Conservation (phyloP, 2,888 invertebrate species). For the Hipparchia semele region DNA sequence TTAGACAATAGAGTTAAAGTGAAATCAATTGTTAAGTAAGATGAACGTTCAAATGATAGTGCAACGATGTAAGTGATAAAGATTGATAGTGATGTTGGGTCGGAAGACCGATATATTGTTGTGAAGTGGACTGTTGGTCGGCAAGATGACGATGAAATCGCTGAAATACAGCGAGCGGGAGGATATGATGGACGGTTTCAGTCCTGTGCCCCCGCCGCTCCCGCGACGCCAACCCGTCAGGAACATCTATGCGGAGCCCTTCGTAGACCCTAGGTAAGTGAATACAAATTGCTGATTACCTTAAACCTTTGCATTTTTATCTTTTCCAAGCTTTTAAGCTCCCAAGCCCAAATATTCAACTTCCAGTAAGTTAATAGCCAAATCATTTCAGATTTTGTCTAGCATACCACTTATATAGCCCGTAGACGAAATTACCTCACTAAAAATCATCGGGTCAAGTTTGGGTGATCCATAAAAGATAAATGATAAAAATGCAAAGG, state of each 20-base stretch:
- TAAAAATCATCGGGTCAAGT: no score
- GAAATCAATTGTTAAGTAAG: slow-evolving; percentile 46
- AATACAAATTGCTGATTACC: background rate
- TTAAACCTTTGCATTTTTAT: background rate
- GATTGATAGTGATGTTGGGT: slow-evolving; percentile 67
- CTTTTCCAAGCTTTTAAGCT: background rate
- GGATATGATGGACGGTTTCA: slow-evolving; percentile 81
- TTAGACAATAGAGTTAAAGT: slow-evolving; percentile 47
- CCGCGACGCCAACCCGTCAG: slow-evolving; percentile 84
- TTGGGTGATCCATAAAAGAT: background rate
- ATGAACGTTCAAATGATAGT: slow-evolving; percentile 55
- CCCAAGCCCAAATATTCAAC: no score
- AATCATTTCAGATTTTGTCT: no score
- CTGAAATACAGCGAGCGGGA: slow-evolving; percentile 81
- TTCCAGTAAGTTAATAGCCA: no score
- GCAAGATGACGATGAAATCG: slow-evolving; percentile 85
- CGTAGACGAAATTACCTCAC: no score
- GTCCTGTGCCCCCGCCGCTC: slow-evolving; percentile 84
- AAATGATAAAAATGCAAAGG: background rate
- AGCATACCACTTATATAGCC: no score
- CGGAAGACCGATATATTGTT: slow-evolving; percentile 56
- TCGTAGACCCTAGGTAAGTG: slow-evolving; percentile 84
- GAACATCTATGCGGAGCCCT: slow-evolving; percentile 87
- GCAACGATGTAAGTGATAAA: slow-evolving; percentile 72
- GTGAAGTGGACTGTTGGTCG: slow-evolving; percentile 69